Base-by-base conservation (phyloP, 2,888 invertebrate genomes). In the Rutpela maculata region DNA sequence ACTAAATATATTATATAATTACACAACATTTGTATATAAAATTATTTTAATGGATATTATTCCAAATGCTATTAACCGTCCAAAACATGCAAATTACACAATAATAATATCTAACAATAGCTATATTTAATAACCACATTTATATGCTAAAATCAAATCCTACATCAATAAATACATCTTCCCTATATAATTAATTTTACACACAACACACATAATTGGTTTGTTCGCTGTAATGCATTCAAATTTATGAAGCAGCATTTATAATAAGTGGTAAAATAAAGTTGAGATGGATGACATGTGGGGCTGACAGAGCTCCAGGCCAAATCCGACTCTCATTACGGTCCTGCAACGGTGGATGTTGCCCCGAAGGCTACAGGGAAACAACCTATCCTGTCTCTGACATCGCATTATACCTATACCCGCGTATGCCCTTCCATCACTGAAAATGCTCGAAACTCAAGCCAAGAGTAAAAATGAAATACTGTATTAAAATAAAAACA, bases 331-430 rank as follows among this genome's bases (percentile, higher is more conserved):
- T 79, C 75, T 82, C 79, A 85, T 86, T 86, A 86, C 85, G 84
- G 83, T 78, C 83, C 84, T 85, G 85, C 77, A 78, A 76, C 74
- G 82, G 85, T 84, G 84, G 83, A 85, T 87, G 88, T 86, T 84
- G 84, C 86, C 87, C 87, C 72, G 77, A 74, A 83, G 88, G 85
- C 80, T 85, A 86, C 86, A 86, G 84, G 85, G 86, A 87, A 86
- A 85, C 86, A 82, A 79, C 82, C 78, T 76, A 81, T 83, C 76
- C 84, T 85, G 85, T 75, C 82, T 83, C 85, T 87, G 88, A 88
- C 88, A 87, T 86, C 80, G 84, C 83, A 86, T 86, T 85, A 85
- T 85, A 84, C 83, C 83, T 81, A 82, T 82, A 82, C 75, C 82
- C 80, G 80, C 80, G 78, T 80, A 80, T 77, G 72, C 69, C 75